Conservation (phyloP, 2,888 invertebrate genomes). For the Amiota mariae region DNA sequence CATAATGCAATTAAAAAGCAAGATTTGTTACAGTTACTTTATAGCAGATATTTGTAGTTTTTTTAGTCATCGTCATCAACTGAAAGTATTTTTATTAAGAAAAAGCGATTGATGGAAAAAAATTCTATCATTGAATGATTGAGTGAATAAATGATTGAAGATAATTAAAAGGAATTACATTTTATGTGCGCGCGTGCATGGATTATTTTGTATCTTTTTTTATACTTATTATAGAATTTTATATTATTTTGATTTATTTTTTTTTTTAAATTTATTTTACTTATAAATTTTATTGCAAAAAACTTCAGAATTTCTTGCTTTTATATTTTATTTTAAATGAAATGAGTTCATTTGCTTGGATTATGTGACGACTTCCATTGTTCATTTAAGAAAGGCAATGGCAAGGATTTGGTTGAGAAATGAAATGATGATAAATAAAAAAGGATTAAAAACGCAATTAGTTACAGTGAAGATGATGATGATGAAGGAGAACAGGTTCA, state of each 20-base stretch:
- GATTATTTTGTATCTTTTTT: neutral
- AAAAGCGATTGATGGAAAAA: too few relatives aligned
- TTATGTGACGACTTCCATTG: neutral
- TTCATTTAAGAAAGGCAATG: neutral
- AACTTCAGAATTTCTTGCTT: too few relatives aligned
- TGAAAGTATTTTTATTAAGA: too few relatives aligned
- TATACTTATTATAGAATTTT: neutral
- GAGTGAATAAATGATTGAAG: too few relatives aligned
- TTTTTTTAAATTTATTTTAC: neutral
- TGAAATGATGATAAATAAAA: neutral
- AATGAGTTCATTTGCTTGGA: conserved; percentile 14
- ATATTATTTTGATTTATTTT: neutral
- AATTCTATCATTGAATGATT: too few relatives aligned
- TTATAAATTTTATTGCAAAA: neutral
- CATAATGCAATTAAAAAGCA: too few relatives aligned
- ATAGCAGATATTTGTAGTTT: too few relatives aligned
- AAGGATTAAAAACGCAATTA: conserved; percentile 12
- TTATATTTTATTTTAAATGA: neutral
- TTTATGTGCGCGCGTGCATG: conserved; percentile 12
- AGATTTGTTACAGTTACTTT: too few relatives aligned
- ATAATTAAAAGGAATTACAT: neutral
- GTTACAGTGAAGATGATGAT: neutral
- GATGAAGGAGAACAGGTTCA: too few relatives aligned
- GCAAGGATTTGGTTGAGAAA: too few relatives aligned
- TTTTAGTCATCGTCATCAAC: too few relatives aligned